Conservation (phyloP, 2,113 vertebrate species). For the Otus sunia region DNA sequence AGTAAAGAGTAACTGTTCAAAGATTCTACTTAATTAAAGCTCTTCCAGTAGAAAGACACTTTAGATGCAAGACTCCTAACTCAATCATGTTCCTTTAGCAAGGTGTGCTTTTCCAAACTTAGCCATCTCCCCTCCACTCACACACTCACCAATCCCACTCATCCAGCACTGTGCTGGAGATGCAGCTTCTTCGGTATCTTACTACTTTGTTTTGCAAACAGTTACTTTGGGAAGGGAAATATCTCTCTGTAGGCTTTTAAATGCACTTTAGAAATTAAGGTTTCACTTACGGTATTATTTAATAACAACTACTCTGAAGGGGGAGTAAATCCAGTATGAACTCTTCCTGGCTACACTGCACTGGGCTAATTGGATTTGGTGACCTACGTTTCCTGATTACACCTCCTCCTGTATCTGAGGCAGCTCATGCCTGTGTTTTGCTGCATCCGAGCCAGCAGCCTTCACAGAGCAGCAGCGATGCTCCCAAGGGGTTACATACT, state of each 20-base stretch:
- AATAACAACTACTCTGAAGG: neutral
- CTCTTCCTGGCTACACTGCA: neutral
- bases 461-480: neutral
- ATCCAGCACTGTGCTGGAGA: neutral
- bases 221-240: neutral
- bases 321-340: neutral
- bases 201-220: neutral
- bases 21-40: neutral
- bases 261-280: neutral
- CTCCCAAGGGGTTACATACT: neutral
- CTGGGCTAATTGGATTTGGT: constrained; percentile 2
- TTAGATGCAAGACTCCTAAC: neutral
- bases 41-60: neutral
- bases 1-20: neutral
- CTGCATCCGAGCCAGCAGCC: neutral
- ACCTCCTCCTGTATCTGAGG: neutral
- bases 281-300: constrained; percentile 1
- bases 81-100: rapidly evolving
- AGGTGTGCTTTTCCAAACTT: neutral
- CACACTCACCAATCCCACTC: neutral
- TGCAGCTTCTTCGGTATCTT: rapidly evolving
- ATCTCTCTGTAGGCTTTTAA: constrained; percentile 2
- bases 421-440: neutral
- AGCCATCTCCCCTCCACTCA: neutral
- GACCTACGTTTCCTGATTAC: neutral